These are phyloP conservation scores for Lophochroa leadbeateri DNA, from an alignment of 2,113 vertebrate species.

Conservation along the genomic window DNA sequence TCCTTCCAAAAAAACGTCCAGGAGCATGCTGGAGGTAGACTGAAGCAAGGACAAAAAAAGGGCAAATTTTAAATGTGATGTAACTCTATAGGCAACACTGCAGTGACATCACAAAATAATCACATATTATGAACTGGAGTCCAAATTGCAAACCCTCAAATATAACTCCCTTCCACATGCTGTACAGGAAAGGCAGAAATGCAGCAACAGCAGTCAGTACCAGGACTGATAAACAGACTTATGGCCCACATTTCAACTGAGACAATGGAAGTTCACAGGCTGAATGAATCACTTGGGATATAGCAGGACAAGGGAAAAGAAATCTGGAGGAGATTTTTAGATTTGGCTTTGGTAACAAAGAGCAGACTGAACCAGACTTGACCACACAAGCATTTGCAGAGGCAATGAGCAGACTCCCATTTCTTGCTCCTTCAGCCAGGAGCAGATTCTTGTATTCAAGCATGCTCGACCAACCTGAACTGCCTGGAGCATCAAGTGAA, in stretches of 20 bases:
- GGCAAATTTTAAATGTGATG: neutral
- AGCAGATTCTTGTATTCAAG: neutral
- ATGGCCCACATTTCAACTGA: neutral
- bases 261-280: neutral
- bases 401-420: neutral
- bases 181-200: slow-evolving; percentile 3
- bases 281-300: neutral
- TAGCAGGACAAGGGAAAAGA: neutral
- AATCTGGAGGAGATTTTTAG: neutral
- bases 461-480: neutral
- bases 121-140: neutral
- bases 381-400: neutral
- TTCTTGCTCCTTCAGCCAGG: neutral
- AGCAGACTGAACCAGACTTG: neutral
- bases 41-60: neutral
- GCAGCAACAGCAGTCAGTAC: neutral
- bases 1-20: neutral
- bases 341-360: neutral
- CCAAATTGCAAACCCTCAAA: neutral
- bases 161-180: neutral
- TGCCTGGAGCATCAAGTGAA: neutral
- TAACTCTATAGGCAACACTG: neutral
- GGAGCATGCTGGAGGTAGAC: neutral
- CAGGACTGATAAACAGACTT: neutral
- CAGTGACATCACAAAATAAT: neutral